Conservation (phyloP, 1,140 invertebrate species). For the Pomacea maculata region DNA sequence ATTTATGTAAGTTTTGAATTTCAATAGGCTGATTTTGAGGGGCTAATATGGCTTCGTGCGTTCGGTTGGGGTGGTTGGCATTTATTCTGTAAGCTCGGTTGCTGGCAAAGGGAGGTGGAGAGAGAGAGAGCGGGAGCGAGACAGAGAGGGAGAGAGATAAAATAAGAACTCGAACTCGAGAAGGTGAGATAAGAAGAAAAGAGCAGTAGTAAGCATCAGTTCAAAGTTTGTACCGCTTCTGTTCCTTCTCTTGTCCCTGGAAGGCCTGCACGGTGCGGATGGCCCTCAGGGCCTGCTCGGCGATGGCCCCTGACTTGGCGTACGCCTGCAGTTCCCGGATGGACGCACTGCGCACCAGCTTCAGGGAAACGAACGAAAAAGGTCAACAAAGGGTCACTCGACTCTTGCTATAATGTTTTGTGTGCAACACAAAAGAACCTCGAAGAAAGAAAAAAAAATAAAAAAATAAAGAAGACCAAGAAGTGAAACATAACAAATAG, state of each 20-base stretch:
- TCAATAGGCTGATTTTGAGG: too few relatives aligned
- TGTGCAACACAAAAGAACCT: too few relatives aligned
- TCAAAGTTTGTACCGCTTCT: conserved; percentile 32
- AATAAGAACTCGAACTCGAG: neutral
- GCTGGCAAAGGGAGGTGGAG: too few relatives aligned
- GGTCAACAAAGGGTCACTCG: too few relatives aligned
- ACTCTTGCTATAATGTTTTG: too few relatives aligned
- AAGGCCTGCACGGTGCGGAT: conserved; percentile 65
- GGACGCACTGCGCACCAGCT: conserved; percentile 39
- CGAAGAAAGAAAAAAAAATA: too few relatives aligned
- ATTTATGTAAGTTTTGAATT: too few relatives aligned
- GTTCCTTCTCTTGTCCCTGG: conserved; percentile 61
- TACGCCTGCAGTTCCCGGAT: conserved; percentile 56
- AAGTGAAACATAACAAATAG: too few relatives aligned
- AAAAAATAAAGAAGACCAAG: too few relatives aligned
- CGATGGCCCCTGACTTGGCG: conserved; percentile 59
- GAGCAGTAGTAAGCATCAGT: neutral
- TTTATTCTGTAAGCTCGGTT: too few relatives aligned
- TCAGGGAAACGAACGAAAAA: conserved; percentile 8
- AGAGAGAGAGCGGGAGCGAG: neutral
- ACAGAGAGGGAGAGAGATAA: conserved; percentile 45
- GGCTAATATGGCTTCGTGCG: too few relatives aligned
- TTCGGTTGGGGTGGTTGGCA: too few relatives aligned
- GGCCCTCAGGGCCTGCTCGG: conserved; percentile 59
- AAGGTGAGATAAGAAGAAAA: conserved; percentile 69